These are phyloP conservation scores for Ibidorhyncha struthersii DNA, from an alignment of 2,113 vertebrate genomes.

Conservation along the genomic window DNA sequence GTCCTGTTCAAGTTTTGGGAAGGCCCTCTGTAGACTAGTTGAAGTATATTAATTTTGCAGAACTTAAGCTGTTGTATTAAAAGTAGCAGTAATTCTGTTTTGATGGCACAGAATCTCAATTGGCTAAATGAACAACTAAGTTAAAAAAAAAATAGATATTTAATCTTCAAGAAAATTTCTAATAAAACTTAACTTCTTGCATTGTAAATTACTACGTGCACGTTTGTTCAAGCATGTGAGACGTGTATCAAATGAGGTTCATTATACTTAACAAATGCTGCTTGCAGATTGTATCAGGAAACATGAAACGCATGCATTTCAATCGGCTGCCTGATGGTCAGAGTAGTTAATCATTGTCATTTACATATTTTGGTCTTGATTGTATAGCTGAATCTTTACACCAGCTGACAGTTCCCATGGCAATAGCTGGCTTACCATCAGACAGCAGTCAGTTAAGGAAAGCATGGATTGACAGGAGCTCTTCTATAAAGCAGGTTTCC, in stretches of 20 bases:
- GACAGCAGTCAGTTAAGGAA: not conserved
- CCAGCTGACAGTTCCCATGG: not conserved
- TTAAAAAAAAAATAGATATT: not conserved
- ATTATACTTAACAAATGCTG: accelerated
- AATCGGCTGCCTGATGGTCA: not conserved
- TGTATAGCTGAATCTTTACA: accelerated
- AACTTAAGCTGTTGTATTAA: not conserved
- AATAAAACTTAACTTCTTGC: not conserved
- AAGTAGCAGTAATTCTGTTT: not conserved
- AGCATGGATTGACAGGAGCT: accelerated
- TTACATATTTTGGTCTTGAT: not conserved
- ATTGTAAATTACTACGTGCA: accelerated
- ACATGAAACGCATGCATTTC: accelerated
- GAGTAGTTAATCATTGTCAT: accelerated
- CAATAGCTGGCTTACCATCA: not conserved
- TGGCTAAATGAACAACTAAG: not conserved
- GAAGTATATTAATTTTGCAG: not conserved
- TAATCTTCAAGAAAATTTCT: not conserved
- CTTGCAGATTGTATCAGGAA: not conserved
- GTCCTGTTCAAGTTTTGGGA: not conserved
- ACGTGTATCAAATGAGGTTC: not conserved
- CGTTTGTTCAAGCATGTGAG: not conserved
- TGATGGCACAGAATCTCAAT: not conserved
- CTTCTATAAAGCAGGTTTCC: not conserved
- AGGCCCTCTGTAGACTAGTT: not conserved